Conservation (phyloP, 2,888 invertebrate species). For the Dendrolimus houi region DNA sequence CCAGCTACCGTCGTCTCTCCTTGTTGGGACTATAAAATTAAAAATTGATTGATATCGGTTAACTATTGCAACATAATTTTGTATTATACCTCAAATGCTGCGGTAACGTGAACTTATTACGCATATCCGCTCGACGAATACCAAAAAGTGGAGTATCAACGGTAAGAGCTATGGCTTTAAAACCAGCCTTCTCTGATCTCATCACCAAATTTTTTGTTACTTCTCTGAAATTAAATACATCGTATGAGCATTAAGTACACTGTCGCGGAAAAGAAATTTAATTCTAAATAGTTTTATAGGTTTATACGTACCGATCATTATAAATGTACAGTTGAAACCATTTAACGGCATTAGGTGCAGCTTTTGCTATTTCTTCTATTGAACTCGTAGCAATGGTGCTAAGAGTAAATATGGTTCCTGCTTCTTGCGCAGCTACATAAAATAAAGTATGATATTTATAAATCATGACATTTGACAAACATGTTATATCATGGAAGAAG, state of each 20-base stretch:
- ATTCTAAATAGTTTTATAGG: no score
- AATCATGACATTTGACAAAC: no score
- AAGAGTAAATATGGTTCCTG: constrained; percentile 85
- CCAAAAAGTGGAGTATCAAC: constrained; percentile 94
- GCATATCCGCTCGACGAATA: constrained; percentile 85
- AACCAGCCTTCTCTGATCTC: constrained; percentile 90
- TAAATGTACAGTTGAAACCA: constrained; percentile 97
- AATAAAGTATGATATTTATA: neutral
- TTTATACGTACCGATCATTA: constrained; percentile 79
- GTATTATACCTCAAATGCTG: constrained; percentile 80
- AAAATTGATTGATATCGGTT: no score
- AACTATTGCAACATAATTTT: no score
- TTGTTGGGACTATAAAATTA: no score
- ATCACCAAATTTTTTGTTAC: constrained; percentile 83
- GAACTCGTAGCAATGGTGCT: constrained; percentile 92
- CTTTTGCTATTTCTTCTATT: constrained; percentile 89
- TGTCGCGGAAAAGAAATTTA: no score
- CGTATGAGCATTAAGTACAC: no score
- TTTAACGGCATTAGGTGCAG: constrained; percentile 84
- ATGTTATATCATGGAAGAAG: no score
- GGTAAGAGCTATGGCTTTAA: constrained; percentile 89
- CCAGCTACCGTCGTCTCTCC: no score
- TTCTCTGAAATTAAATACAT: constrained; percentile 52
- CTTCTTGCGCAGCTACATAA: constrained; percentile 82
- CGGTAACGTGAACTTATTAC: constrained; percentile 90